A percentile compares a stretch with the other conserved stretches of the same genome.
Conservation (phyloP, 2,113 vertebrate species). For the Neopipo cinnamomea region DNA sequence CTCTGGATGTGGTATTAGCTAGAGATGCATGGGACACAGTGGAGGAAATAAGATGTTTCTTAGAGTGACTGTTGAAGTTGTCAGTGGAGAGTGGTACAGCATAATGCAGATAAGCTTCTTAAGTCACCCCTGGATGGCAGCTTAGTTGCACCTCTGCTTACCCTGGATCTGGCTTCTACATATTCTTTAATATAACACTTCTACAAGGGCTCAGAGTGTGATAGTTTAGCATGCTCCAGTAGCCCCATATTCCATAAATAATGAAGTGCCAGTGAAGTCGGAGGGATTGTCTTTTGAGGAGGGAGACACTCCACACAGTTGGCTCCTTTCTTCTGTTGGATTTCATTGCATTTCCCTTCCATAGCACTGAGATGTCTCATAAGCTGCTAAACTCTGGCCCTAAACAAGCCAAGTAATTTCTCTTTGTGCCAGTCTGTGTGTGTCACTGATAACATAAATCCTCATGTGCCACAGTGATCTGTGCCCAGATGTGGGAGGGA, state of each 20-base stretch:
- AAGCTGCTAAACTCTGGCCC: neutral
- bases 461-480: neutral
- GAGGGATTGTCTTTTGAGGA: constrained; percentile 1
- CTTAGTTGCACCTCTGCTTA: constrained; percentile 27
- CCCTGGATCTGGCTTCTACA: neutral
- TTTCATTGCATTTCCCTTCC: neutral
- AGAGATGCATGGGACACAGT: neutral
- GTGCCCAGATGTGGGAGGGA: neutral
- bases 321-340: neutral
- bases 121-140: constrained; percentile 20
- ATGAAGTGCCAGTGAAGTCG: neutral
- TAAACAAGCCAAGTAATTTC: neutral
- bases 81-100: neutral
- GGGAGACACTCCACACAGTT: neutral
- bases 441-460: neutral
- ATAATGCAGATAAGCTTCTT: constrained; percentile 48
- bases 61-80: neutral
- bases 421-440: neutral
- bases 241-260: neutral
- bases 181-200: neutral
- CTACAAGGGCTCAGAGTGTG: neutral
- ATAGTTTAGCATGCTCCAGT: neutral
- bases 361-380: neutral
- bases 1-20: neutral
- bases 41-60: constrained; percentile 18